phyloP scores from a whole-genome alignment of 1,140 invertebrate genomes.

The Euura lappo region DNA sequence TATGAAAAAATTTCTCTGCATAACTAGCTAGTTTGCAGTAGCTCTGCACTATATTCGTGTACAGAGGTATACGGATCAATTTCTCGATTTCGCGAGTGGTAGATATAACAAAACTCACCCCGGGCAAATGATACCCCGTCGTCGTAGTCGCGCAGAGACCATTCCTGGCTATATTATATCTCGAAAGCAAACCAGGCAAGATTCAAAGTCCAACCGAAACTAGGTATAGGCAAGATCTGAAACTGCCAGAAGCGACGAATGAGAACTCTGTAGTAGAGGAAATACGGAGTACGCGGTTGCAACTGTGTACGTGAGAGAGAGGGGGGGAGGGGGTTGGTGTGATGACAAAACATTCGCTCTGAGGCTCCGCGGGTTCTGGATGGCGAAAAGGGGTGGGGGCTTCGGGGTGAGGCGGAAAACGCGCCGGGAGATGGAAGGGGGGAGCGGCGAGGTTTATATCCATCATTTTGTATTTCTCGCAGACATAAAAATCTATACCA shows the following conservation, averaged over 20 bases:
- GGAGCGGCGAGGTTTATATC: conserved; percentile 50
- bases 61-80: background rate
- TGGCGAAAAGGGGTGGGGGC: conserved; percentile 20
- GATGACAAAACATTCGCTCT: conserved; percentile 53
- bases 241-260: conserved; percentile 15
- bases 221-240: background rate
- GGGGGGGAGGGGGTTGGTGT: conserved; percentile 35
- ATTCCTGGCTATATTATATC: too few relatives aligned
- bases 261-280: conserved; percentile 21
- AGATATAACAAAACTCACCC: too few relatives aligned
- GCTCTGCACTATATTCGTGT: background rate
- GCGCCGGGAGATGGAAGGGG: background rate
- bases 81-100: too few relatives aligned
- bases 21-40: too few relatives aligned
- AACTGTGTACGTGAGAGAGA: conserved; percentile 41
- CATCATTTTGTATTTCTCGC: conserved; percentile 60
- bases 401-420: conserved; percentile 22
- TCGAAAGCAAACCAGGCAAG: too few relatives aligned
- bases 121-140: too few relatives aligned
- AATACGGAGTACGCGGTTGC: conserved; percentile 40
- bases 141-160: too few relatives aligned
- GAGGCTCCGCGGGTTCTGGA: conserved; percentile 38
- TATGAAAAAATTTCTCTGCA: too few relatives aligned
- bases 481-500: conserved; percentile 54
- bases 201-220: background rate